Base-by-base conservation (phyloP, 2,113 vertebrate genomes). In the Genyomyrus donnyi region DNA sequence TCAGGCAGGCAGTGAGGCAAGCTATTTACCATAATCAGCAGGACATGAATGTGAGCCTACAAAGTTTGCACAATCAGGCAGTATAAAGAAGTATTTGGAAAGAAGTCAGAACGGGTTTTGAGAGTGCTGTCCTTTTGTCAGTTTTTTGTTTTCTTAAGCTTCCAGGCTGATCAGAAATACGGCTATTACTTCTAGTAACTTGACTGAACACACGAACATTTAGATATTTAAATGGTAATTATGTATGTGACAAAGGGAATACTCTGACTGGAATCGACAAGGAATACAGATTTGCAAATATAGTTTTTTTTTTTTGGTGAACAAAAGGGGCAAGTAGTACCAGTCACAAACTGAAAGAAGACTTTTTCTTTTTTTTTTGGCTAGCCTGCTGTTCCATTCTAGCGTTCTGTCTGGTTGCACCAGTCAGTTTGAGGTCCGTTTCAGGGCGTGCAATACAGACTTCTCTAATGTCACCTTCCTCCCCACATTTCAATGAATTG, bases 11-110 rank as follows among this genome's bases (percentile, higher is more conserved):
- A 85, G 45, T 85, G 83, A 85, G 42, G 7, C 10, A 8, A 48
- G 24, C 83, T 85, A n/a, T 85, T 85, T 85, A 48, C 83, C 83
- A 85, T 85, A 85, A 24, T 42, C 83, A 85, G 83, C 45, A n/a
- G 83, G 83, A 48, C 83, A 85, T 85, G 21, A 48, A 27, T 46
- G 83, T 45, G 39, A 46, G 35, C 9, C 7, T 85, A 24, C 48
- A 85, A 85, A 85, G 83, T 85, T 85, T 46, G 39, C 21, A 48
- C 42, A 46, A n/a, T 42, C 24, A 19, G 45, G 42, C 83, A 85
- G 83, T 85, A 42, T 70, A 42, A 80, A 85, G 83, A 85, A 48
- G 19, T 45, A 45, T 48, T 85, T 85, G 83, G 74, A 80, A 80
- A 19, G 74, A 80, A 80, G 74, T 42, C 74, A 80, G 35, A 80